Evolutionary conservation across 37 sponge, comb jelly and placozoan genomes (phyloP), one percentile per base, ranked within the genome.

Genomic region (Beroe forskalii): DNA sequence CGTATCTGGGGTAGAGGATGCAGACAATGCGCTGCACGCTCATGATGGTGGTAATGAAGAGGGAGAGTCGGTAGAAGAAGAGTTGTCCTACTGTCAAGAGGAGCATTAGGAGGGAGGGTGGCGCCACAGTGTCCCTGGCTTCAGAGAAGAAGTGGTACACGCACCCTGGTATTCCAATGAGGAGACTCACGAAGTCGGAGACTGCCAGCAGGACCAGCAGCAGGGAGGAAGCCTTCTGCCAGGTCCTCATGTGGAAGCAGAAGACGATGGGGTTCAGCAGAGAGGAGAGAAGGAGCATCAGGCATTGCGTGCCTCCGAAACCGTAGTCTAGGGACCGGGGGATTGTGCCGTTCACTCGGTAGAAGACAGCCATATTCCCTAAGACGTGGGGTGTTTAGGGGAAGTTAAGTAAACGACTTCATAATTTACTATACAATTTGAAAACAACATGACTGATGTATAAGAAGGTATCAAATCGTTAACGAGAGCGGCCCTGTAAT

Each of bases 41-140:
- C 75, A 72, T 72, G 38, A 72, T 72, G 20, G 75, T 72, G 22
- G 75, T 72, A 39, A 72, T 72, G 75, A 72, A 72, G 40, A 72
- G 75, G 40, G 75, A 72, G 38, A 72, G 14, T 39, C 75, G 23
- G 75, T 38, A 72, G 22, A 72, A 72, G 75, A 72, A 72, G 40
- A 72, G 75, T 30, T 72, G 75, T 36, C 28, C 19, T 3, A 72
- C 31, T 3, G 75, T 72, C 40, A 72, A 30, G 38, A 37, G 19
- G 40, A 72, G 19, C 38, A 20, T 72, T 3, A 72, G 8, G 40
- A 32, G 1, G 36, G 38, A 35, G 35, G 75, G 40, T 6, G 75
- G 75, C 9, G 40, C 75, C 1, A 72, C 31, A 22, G 19, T 17
- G 20, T 72, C 75, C 31, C 75, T 72, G 19, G 28, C 75, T 39